A percentile compares a stretch with the other conserved stretches of the same genome.
phyloP scores from a whole-genome alignment of 1,140 invertebrate genomes.

The Zelostemma sp. region DNA sequence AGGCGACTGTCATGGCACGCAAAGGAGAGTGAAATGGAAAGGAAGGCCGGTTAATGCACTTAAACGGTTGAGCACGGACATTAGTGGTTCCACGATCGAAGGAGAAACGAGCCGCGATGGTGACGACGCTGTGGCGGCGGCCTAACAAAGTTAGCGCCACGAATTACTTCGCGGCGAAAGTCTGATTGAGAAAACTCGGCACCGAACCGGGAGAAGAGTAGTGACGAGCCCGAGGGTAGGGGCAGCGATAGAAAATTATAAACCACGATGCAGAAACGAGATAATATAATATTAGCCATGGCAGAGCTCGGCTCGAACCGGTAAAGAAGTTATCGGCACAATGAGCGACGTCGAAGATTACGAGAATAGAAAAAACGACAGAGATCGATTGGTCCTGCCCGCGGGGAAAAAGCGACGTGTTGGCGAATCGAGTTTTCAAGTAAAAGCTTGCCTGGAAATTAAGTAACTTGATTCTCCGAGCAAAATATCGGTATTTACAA shows the following conservation, averaged over 20 bases:
- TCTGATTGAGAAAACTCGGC: constrained; percentile 65
- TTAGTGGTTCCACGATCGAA: constrained; percentile 9
- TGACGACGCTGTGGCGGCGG: constrained; percentile 19
- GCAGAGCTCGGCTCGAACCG: constrained; percentile 48
- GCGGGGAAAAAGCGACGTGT: constrained; percentile 17
- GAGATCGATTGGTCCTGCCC: background rate
- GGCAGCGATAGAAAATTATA: constrained; percentile 55
- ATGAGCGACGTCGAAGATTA: constrained; percentile 47
- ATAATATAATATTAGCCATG: constrained; percentile 68
- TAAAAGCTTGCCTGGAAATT: too few species aligned
- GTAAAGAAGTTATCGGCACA: constrained; percentile 61
- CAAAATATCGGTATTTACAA: too few species aligned
- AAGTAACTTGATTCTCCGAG: too few species aligned
- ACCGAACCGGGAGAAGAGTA: constrained; percentile 4
- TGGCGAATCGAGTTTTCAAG: background rate
- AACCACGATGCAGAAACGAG: constrained; percentile 64
- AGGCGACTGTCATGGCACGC: constrained; percentile 2
- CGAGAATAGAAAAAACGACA: constrained; percentile 21
- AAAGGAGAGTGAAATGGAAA: constrained; percentile 15
- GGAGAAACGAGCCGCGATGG: constrained; percentile 18
- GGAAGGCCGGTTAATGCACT: constrained; percentile 44
- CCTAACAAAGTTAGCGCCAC: constrained; percentile 63
- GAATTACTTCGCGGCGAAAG: constrained; percentile 64
- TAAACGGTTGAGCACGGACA: constrained; percentile 40
- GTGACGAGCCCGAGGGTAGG: background rate